Percentiles rank a stretch among this genome's conserved stretches.
Conservation (phyloP, 2,797 vertebrate species). For the Uromys caudimaculatus region DNA sequence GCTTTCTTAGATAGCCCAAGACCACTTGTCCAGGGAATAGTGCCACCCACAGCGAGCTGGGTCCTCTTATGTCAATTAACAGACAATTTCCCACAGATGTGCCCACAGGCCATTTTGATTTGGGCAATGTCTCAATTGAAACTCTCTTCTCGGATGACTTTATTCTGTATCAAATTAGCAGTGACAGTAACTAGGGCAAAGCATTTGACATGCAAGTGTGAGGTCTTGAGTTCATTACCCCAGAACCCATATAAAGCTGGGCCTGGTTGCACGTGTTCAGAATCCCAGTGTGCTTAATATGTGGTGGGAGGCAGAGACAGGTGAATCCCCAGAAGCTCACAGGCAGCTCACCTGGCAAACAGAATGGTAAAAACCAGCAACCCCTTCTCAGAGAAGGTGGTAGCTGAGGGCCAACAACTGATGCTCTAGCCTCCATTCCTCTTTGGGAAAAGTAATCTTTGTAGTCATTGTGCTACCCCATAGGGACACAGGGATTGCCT, state of each 20-base stretch:
- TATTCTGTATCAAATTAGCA: neutral
- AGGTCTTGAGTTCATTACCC: neutral
- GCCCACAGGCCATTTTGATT: neutral
- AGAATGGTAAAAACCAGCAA: neutral
- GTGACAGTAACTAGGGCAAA: neutral
- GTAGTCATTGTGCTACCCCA: neutral
- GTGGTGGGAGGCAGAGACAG: neutral
- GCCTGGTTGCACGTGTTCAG: neutral
- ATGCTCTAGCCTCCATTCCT: neutral
- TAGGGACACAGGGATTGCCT: accelerated
- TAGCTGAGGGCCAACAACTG: neutral
- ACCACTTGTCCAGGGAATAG: neutral
- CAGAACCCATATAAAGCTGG: neutral
- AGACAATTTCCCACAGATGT: neutral
- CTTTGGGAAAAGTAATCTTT: neutral
- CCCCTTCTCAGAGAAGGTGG: neutral
- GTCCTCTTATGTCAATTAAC: neutral
- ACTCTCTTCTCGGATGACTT: neutral
- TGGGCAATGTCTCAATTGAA: neutral
- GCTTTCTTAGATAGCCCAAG: too few species aligned
- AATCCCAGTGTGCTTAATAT: neutral
- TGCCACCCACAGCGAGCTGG: neutral
- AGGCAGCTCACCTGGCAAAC: neutral
- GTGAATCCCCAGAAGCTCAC: neutral
- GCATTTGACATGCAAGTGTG: neutral